Conservation (phyloP, 2,888 invertebrate genomes). For the Onchidella celtica region DNA sequence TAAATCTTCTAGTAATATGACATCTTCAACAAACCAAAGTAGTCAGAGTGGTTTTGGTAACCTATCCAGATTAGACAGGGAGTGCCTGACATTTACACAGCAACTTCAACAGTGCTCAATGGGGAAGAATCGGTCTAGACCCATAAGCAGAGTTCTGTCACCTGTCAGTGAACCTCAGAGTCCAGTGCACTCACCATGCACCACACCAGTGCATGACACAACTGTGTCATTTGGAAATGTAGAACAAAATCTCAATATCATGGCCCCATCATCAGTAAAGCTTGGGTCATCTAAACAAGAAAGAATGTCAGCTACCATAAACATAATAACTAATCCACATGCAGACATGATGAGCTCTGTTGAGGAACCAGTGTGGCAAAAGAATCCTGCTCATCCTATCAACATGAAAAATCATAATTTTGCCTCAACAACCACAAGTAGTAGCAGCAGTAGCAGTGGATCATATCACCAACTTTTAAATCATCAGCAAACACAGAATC, state of each 20-base stretch:
- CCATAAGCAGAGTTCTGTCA: constrained; percentile 83
- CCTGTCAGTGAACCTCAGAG: constrained; percentile 86
- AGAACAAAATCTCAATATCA: constrained; percentile 47
- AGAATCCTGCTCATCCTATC: constrained; percentile 64
- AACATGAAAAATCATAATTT: constrained; percentile 1
- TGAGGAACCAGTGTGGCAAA: constrained; percentile 77
- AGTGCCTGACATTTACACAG: constrained; percentile 90
- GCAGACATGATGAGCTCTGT: constrained; percentile 66
- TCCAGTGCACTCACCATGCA: constrained; percentile 90
- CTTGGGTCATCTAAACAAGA: constrained; percentile 64
- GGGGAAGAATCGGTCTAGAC: constrained; percentile 84
- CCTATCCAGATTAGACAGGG: constrained; percentile 60
- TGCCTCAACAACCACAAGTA: constrained; percentile 58
- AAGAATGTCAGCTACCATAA: constrained; percentile 70
- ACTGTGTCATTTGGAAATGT: constrained; percentile 36
- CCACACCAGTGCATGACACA: constrained; percentile 84
- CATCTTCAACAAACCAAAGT: constrained; percentile 82
- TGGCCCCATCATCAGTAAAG: constrained; percentile 64
- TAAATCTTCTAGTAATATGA: constrained; percentile 87
- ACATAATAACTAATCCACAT: constrained; percentile 75
- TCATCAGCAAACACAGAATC: not conserved
- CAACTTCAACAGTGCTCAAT: constrained; percentile 91
- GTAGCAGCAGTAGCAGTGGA: constrained; percentile 52
- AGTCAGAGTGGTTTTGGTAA: constrained; percentile 49
- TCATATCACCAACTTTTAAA: constrained; percentile 13